Evolutionary conservation across 2,888 invertebrate genomes (phyloP), one percentile per base, ranked within the genome.

Genomic region (Meghimatium bilineatum): DNA sequence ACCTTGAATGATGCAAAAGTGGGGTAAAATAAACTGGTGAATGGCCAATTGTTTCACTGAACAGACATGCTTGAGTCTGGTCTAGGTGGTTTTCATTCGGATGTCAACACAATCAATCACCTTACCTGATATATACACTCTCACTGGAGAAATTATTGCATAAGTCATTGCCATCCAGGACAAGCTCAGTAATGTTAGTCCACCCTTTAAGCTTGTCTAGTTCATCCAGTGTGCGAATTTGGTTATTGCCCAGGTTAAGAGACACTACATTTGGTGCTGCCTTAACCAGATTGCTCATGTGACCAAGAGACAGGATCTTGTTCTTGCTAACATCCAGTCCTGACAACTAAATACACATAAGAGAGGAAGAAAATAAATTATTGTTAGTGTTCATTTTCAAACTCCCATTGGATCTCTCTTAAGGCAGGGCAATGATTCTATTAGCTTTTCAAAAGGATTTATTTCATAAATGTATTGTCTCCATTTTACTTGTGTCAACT

Each of bases 281-380:
- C 69, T 94, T 94, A 0, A 95, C 93, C 23, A 97, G 91, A n/a
- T 95, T 94, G 89, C 95, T 95, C 87, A 97, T 94, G 87, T 95
- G 95, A 80, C 96, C 96, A 82, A 96, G 93, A 12, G 95, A 95
- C 87, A 95, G 94, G 0, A 98, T 94, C 91, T 96, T 96, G 93
- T 98, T 98, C 79, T 96, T 96, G 91, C 96, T 96, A 52, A 98
- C 94, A 94, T 97, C 97, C 12, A 98, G 93, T 0, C 97, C 97
- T 91, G 96, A 96, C 84, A 92, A 69, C 92, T 92, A 87, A 44
- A 44, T 44, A 44, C 80, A 38, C 69, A 38, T 23, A 80, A 82
- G 56, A 56, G 17, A 56, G 23, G 2, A 56, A 38, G n/a, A 23
- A 71, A 36, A 23, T n/a, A n/a, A n/a, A n/a, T n/a, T n/a, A n/a